Evolutionary conservation across 2,888 invertebrate genomes (phyloP), one percentile per base, ranked within the genome.

Genomic region (Heliconius ethilla): DNA sequence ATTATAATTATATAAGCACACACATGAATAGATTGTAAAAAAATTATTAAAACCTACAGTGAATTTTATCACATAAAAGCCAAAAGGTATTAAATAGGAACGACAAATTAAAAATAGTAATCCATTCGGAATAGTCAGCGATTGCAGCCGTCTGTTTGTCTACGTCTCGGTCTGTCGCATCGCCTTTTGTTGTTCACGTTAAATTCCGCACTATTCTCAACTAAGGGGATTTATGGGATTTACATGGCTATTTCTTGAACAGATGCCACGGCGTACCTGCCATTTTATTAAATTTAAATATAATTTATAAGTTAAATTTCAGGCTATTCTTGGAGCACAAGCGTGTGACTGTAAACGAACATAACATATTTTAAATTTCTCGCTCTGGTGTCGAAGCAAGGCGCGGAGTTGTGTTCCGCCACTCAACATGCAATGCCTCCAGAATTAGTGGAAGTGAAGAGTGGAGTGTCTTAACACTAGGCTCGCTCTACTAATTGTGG

Each of bases 131-230:
- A 77, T 77, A 73, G 73, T 59, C 66, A 74, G 73, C 67, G 73
- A 77, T 77, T 62, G 77, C 77, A 77, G 73, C 75, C 70, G 70
- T 65, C 65, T 72, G 75, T 75, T 75, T 75, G 75, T 75, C 78
- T 75, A 55, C 75, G 75, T 75, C 78, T 75, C 78, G 75, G 70
- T 75, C 75, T 78, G 37, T 70, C 72, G 70, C 70, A 29, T 59
- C 70, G 70, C 62, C 77, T 77, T 77, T 77, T 77, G 77, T 77
- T 77, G 67, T 75, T 72, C 27, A 65, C 55, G 33, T 70, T 70
- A 55, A 75, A 78, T 75, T 72, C 75, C 78, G 67, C 77, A 77
- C 40, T 72, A 73, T 67, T 73, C 59, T 62, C 10, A 67, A 67
- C 29, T 40, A 40, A 27, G 65, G 40, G 72, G n/a, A 72, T 72